Conservation (phyloP, 2,888 invertebrate genomes). For the Troglohyphantes excavatus region DNA sequence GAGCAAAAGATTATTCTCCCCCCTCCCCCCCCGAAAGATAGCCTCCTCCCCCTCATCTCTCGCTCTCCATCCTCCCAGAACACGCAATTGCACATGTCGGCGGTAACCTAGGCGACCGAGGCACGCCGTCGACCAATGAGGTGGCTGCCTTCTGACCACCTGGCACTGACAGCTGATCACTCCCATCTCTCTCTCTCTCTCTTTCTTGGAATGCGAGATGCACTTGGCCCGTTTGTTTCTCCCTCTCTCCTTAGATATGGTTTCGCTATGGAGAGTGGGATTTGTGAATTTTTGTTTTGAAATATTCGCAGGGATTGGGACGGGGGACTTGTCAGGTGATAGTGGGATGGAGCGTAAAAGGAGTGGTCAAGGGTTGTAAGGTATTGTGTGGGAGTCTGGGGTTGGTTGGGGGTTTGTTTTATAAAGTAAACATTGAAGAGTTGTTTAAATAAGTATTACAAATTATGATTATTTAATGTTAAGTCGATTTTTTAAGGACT, state of each 20-base stretch:
- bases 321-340: background rate
- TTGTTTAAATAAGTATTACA: no score
- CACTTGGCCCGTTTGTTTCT: constrained; percentile 66
- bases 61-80: constrained; percentile 29
- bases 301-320: constrained; percentile 12
- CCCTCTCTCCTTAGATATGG: no score
- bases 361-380: background rate
- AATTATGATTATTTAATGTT: no score
- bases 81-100: constrained; percentile 73
- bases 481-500: no score
- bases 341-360: no score
- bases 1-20: background rate
- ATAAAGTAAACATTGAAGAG: no score
- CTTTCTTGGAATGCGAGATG: constrained; percentile 37
- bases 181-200: constrained; percentile 65
- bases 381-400: background rate
- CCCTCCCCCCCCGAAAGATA: background rate
- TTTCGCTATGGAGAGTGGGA: constrained; percentile 2
- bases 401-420: no score
- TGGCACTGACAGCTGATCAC: constrained; percentile 75
- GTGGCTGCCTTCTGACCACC: constrained; percentile 68
- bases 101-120: constrained; percentile 73
- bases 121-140: constrained; percentile 73
- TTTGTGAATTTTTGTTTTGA: constrained; percentile 38
- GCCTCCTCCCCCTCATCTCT: background rate